Percentiles rank a stretch among this genome's conserved stretches.
These are phyloP conservation scores for Drosophila putrida DNA, from an alignment of 2,888 invertebrate genomes.

Conservation along the genomic window DNA sequence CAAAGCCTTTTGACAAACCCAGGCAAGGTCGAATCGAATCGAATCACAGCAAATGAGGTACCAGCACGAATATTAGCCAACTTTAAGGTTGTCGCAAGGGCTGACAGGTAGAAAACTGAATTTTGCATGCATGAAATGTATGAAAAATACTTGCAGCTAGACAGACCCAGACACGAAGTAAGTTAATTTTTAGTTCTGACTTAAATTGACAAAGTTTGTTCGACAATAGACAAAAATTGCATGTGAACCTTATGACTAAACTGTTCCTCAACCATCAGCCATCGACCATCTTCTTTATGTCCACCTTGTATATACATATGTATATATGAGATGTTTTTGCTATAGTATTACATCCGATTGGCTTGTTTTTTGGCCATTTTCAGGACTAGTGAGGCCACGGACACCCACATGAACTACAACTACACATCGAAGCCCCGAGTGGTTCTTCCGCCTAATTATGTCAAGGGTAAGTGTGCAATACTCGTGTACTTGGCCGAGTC, in stretches of 20 bases:
- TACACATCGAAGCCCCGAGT: conserved; percentile 89
- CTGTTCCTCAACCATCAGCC: conserved; percentile 22
- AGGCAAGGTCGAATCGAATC: conserved; percentile 76
- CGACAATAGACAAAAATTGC: conserved; percentile 49
- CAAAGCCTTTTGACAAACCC: conserved; percentile 64
- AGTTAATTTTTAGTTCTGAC: conserved; percentile 75
- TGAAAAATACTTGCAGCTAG: conserved; percentile 23
- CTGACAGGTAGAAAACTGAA: conserved; percentile 25
- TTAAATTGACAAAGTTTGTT: conserved; percentile 77
- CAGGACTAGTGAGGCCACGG: conserved; percentile 84
- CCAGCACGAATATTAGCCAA: conserved; percentile 67
- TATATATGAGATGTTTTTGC: conserved; percentile 15
- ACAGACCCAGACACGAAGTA: conserved; percentile 63
- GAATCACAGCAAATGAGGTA: conserved; percentile 74
- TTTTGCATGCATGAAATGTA: conserved; percentile 23
- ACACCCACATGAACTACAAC: conserved; percentile 88
- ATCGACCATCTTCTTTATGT: conserved; percentile 2
- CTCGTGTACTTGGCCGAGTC: conserved; percentile 7
- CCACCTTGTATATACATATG: conserved; percentile 8
- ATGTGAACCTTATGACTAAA: conserved; percentile 52
- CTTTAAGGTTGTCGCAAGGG: conserved; percentile 41
- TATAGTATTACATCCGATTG: conserved; percentile 33
- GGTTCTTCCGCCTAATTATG: conserved; percentile 90
- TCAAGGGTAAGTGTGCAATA: conserved; percentile 88
- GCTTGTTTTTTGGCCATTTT: conserved; percentile 61